phyloP scores from a whole-genome alignment of 2,888 invertebrate species.

The Ichneumoninae sp. region DNA sequence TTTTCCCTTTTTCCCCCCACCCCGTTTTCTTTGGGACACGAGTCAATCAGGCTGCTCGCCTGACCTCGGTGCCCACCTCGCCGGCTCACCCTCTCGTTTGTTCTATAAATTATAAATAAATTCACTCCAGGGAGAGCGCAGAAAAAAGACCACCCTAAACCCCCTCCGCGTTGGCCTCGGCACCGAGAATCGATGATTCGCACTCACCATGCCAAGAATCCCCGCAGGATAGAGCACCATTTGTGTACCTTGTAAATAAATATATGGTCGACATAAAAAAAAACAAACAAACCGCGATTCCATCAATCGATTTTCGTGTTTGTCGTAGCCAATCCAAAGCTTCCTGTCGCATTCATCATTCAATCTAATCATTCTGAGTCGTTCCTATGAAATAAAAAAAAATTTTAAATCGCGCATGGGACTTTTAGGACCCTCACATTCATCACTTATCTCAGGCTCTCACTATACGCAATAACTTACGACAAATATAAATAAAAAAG shows the following conservation, averaged over 20 bases:
- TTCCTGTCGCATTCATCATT: constrained; percentile 4
- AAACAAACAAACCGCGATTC: not conserved
- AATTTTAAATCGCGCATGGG: not conserved
- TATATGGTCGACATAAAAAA: not conserved
- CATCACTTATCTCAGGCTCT: constrained; percentile 3
- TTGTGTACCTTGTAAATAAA: constrained; percentile 25
- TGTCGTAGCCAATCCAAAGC: constrained; percentile 11
- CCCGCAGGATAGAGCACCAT: constrained; percentile 34
- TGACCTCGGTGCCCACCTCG: constrained; percentile 56
- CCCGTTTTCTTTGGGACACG: constrained; percentile 38
- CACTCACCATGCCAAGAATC: constrained; percentile 43
- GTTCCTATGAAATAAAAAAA: not conserved
- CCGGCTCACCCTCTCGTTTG: constrained; percentile 55
- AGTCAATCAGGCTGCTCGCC: constrained; percentile 49
- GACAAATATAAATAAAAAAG: not conserved
- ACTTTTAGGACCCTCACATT: not conserved
- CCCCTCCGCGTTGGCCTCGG: constrained; percentile 59
- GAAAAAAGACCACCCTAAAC: constrained; percentile 17
- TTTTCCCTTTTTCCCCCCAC: constrained; percentile 5
- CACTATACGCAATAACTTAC: not conserved
- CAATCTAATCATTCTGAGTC: not conserved
- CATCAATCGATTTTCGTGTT: not conserved
- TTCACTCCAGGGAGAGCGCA: constrained; percentile 39
- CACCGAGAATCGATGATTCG: constrained; percentile 59
- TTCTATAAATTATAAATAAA: constrained; percentile 67